Base-by-base conservation (phyloP, 2,888 invertebrate genomes). In the Lasioglossum pauxillum region DNA sequence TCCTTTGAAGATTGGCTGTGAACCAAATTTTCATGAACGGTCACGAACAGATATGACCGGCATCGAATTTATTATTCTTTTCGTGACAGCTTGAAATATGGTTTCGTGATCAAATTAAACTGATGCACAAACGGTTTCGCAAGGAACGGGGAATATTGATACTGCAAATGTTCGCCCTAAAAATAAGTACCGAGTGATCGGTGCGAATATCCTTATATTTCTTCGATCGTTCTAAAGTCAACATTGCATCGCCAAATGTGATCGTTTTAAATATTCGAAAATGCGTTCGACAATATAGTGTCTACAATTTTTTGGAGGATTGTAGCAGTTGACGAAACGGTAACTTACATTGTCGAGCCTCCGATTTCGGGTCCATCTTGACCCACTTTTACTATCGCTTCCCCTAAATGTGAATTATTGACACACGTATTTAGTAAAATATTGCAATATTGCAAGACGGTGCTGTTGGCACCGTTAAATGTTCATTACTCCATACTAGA, bases 41-140 rank as follows among this genome's bases (percentile, higher is more conserved):
- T 86, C 85, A 44, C 77, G 75, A 83, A 77, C 85, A 77, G 60
- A 81, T 76, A 77, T 53, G 80, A 72, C 75, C 72, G 49, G n/a
- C 80, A n/a, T 64, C 16, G 35, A 81, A 84, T 85, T 85, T 85
- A 85, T 84, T 85, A 85, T 84, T 84, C 85, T 84, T 77, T 81
- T 64, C 77, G 80, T 49, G 80, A 80, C 84, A 84, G 80, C 53
- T 74, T 80, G 80, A 84, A 80, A 69, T 57, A 80, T 46, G 64
- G 31, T 44, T 49, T 44, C 57, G 73, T n/a, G 67, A 80, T 84
- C 84, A n/a, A 85, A 85, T 84, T 77, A 79, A 85, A 83, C n/a
- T 27, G 38, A 57, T 84, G 72, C 75, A 38, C 41, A 23, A 12
- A 31, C 64, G 35, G 74, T 78, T 78, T 75, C 75, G 74, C 72